Conservation (phyloP, 35 echinoderm and acorn worm species). For the Holothuria glaberrima region DNA sequence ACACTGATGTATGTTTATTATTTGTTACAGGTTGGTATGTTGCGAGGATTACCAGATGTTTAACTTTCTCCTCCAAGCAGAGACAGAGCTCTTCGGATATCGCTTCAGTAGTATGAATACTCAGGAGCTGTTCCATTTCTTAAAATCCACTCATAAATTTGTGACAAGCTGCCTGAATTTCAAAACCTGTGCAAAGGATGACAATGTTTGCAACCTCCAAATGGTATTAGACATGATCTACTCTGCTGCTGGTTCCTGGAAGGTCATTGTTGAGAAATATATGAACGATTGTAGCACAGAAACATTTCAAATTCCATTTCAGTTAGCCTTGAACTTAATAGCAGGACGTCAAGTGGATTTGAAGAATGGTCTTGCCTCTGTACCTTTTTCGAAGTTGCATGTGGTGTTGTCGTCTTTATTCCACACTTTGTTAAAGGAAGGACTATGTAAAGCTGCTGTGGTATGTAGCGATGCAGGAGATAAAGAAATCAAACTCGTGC, state of each 20-base stretch:
- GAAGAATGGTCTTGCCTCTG: slow-evolving; percentile 60
- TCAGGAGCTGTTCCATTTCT: slow-evolving; percentile 63
- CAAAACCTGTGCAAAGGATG: not conserved
- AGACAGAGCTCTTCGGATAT: slow-evolving; percentile 86
- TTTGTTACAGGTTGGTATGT: slow-evolving; percentile 57
- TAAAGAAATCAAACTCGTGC: slow-evolving; percentile 51
- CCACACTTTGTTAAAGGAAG: slow-evolving; percentile 61
- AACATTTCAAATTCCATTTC: slow-evolving; percentile 80
- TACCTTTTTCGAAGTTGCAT: slow-evolving; percentile 71
- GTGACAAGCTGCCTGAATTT: slow-evolving; percentile 42
- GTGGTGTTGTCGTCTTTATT: slow-evolving; percentile 80
- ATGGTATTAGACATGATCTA: slow-evolving; percentile 49
- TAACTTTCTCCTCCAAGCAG: slow-evolving; percentile 67
- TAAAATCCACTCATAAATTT: slow-evolving; percentile 79
- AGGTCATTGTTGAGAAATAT: slow-evolving; percentile 61
- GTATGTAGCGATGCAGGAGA: slow-evolving; percentile 39
- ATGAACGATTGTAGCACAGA: slow-evolving; percentile 66
- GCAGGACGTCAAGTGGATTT: slow-evolving; percentile 65
- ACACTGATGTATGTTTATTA: no score
- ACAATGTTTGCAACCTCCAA: slow-evolving; percentile 53
- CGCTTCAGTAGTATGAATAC: slow-evolving; percentile 83
- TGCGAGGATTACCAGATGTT: slow-evolving; percentile 59
- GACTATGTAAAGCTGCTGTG: slow-evolving; percentile 54
- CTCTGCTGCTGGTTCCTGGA: slow-evolving; percentile 56
- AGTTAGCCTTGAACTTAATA: slow-evolving; percentile 73